Percentiles rank a stretch among this genome's conserved stretches.
phyloP scores from a whole-genome alignment of 2,888 invertebrate species.

The Temnothorax rugatulus region DNA sequence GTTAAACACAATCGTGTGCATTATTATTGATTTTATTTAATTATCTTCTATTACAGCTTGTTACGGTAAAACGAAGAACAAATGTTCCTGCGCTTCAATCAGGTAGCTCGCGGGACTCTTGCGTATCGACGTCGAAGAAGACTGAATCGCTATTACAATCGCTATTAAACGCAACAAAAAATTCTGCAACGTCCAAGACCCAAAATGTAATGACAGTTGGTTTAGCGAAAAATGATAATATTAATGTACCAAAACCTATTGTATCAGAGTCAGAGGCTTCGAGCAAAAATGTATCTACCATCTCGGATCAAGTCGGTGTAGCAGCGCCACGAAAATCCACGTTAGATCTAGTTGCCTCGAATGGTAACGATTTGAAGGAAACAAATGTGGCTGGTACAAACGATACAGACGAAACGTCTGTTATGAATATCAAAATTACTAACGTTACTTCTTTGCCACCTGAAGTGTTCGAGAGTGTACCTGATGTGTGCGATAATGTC shows the following conservation, averaged over 20 bases:
- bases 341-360: background rate
- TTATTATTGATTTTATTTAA: background rate
- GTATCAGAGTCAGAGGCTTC: background rate
- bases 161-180: background rate
- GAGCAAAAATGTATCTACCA: background rate
- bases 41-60: constrained; percentile 45
- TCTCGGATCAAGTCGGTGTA: background rate
- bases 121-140: too few relatives aligned
- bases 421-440: constrained; percentile 78
- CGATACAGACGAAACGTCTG: background rate
- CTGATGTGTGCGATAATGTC: constrained; percentile 35
- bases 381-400: background rate
- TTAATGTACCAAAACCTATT: background rate
- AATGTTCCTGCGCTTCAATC: background rate
- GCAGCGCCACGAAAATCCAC: background rate
- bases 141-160: background rate
- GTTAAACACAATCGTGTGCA: background rate
- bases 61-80: background rate
- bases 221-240: background rate
- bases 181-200: background rate
- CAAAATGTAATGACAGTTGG: background rate
- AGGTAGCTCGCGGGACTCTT: background rate
- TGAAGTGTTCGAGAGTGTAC: constrained; percentile 74
- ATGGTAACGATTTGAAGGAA: background rate
- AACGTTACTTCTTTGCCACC: constrained; percentile 79